Evolutionary conservation across 64 coral and sea anemone genomes (phyloP).

Genomic region (Porites australiensis): DNA sequence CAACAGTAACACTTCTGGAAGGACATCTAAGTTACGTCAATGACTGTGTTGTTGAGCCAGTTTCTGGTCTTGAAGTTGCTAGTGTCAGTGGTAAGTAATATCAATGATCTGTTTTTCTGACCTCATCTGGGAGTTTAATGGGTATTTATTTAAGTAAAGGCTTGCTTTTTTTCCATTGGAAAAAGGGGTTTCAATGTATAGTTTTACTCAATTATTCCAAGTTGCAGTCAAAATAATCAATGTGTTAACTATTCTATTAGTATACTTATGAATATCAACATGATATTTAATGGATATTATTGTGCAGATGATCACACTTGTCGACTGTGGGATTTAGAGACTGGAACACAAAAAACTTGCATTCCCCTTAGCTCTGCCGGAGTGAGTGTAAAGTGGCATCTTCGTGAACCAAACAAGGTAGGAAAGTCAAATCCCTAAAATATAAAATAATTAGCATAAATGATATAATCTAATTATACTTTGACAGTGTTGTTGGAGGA

Average conservation of each 20-base stretch:
- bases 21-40: constrained; percentile 94
- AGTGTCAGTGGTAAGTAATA: constrained; percentile 86
- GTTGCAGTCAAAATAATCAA: too few relatives aligned
- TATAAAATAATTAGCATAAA: too few relatives aligned
- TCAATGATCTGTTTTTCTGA: not conserved
- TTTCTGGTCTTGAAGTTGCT: constrained; percentile 74
- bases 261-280: too few relatives aligned
- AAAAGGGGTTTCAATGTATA: too few relatives aligned
- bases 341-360: constrained; percentile 80
- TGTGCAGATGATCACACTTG: constrained; percentile 97
- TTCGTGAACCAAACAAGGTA: constrained; percentile 96
- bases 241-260: too few relatives aligned
- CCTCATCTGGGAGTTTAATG: too few relatives aligned
- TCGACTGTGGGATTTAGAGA: constrained; percentile 95
- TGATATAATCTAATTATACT: too few relatives aligned
- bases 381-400: constrained; percentile 88
- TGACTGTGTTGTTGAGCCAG: constrained; percentile 91
- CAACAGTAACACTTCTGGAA: constrained; percentile 72
- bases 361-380: constrained; percentile 92
- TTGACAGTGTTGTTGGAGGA: too few relatives aligned
- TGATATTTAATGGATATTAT: not conserved
- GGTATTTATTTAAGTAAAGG: too few relatives aligned
- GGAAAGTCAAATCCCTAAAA: too few relatives aligned
- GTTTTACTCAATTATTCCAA: too few relatives aligned
- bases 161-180: too few relatives aligned